A percentile compares a stretch with the other conserved stretches of the same genome.
These are phyloP conservation scores for Anneissia japonica DNA, from an alignment of 35 echinoderm and acorn worm genomes.

Conservation along the genomic window DNA sequence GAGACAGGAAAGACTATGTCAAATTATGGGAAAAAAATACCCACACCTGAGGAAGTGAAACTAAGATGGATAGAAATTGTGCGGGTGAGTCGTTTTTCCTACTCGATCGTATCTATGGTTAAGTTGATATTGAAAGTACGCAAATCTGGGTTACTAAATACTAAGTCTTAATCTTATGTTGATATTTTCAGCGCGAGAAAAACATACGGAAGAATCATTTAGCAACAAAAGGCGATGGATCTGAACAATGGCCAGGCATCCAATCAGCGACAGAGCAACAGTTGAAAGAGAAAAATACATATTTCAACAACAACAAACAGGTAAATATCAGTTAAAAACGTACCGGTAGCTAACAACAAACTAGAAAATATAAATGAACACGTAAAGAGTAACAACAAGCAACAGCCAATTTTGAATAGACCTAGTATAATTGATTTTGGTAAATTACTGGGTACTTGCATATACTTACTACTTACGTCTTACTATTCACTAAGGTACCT, in stretches of 20 bases:
- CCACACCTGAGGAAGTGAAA: slow-evolving; percentile 77
- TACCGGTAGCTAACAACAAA: background rate
- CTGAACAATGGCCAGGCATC: slow-evolving; percentile 54
- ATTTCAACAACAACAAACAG: slow-evolving; percentile 93
- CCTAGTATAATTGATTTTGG: background rate
- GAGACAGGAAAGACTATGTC: slow-evolving; percentile 61
- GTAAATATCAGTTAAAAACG: slow-evolving; percentile 8
- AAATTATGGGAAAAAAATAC: slow-evolving; percentile 78
- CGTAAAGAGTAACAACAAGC: background rate
- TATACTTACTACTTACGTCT: background rate
- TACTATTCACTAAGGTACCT: background rate
- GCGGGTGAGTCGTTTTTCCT: slow-evolving; percentile 59
- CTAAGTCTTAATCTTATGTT: background rate
- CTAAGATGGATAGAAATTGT: slow-evolving; percentile 88
- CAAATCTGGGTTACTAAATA: background rate
- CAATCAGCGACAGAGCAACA: slow-evolving; percentile 38
- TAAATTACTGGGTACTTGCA: background rate
- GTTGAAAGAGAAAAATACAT: slow-evolving; percentile 43
- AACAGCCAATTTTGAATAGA: background rate
- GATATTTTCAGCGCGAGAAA: slow-evolving; percentile 33
- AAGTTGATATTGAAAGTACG: no score
- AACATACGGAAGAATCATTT: slow-evolving; percentile 64
- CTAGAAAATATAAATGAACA: background rate
- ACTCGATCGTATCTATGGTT: no score
- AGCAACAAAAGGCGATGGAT: slow-evolving; percentile 66